Conservation (phyloP, 2,113 vertebrate species). For the Epinephelus moara region DNA sequence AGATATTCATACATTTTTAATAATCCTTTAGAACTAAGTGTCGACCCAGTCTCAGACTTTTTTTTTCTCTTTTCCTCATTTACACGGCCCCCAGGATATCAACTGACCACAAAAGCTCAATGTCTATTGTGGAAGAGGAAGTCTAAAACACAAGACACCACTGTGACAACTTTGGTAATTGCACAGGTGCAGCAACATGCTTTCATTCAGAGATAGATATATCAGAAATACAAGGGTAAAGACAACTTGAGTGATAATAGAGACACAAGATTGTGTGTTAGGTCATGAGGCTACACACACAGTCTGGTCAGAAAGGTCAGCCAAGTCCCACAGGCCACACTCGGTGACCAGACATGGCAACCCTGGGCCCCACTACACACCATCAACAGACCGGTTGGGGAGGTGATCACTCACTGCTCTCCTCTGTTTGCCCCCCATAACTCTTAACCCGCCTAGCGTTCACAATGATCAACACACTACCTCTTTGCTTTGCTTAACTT, state of each 20-base stretch:
- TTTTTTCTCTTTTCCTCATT: constrained; percentile 7
- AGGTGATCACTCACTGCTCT: constrained; percentile 10
- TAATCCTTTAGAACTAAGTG: constrained; percentile 23
- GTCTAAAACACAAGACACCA: neutral
- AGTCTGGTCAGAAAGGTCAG: constrained; percentile 61
- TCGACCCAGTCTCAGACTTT: neutral
- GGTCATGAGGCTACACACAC: constrained; percentile 65
- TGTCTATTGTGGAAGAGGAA: neutral
- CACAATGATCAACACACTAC: neutral
- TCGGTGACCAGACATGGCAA: constrained; percentile 31
- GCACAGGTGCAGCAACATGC: neutral
- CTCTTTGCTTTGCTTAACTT: neutral
- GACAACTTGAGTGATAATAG: constrained; percentile 31
- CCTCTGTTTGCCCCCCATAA: constrained; percentile 1
- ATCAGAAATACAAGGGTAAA: constrained; percentile 4
- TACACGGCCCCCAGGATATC: neutral
- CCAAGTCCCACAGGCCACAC: constrained; percentile 30
- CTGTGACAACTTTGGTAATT: neutral
- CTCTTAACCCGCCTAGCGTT: neutral
- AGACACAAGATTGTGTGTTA: constrained; percentile 18
- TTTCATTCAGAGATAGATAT: neutral
- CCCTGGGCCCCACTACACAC: constrained; percentile 4
- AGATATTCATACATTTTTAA: constrained; percentile 60
- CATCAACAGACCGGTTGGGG: constrained; percentile 22
- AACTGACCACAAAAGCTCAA: neutral